Conservation (phyloP, 2,797 vertebrate species). For the Scolopax bukidnonensis region DNA sequence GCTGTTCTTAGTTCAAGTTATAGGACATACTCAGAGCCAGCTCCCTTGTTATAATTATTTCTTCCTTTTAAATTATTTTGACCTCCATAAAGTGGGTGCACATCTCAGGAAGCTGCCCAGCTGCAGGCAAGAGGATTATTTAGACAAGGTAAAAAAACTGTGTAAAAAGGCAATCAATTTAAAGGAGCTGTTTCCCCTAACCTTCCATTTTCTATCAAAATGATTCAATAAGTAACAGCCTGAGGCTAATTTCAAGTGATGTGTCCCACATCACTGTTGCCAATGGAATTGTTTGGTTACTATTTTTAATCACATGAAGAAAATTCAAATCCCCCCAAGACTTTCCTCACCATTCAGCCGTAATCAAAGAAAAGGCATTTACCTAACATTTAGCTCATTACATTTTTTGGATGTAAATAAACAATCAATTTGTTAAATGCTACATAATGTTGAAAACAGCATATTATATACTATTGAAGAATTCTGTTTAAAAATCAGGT, state of each 20-base stretch:
- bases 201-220: not conserved
- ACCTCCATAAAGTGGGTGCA: not conserved
- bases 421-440: not conserved
- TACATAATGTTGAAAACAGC: not conserved
- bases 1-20: not conserved
- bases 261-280: not conserved
- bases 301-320: slow-evolving; percentile 24
- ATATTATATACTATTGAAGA: not conserved
- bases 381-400: not conserved
- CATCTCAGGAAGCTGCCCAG: not conserved
- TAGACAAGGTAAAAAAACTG: not conserved
- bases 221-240: slow-evolving; percentile 1
- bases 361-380: not conserved
- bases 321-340: not conserved
- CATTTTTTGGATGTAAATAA: not conserved
- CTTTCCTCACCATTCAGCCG: not conserved
- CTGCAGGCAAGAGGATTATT: not conserved
- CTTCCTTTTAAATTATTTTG: slow-evolving; percentile 36
- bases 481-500: not conserved
- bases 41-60: slow-evolving; percentile 17
- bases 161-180: not conserved
- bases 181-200: not conserved
- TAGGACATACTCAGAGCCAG: not conserved
- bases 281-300: slow-evolving; percentile 22
- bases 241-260: not conserved